Conservation (phyloP, 2,888 invertebrate species). For the Drosophila anomalata region DNA sequence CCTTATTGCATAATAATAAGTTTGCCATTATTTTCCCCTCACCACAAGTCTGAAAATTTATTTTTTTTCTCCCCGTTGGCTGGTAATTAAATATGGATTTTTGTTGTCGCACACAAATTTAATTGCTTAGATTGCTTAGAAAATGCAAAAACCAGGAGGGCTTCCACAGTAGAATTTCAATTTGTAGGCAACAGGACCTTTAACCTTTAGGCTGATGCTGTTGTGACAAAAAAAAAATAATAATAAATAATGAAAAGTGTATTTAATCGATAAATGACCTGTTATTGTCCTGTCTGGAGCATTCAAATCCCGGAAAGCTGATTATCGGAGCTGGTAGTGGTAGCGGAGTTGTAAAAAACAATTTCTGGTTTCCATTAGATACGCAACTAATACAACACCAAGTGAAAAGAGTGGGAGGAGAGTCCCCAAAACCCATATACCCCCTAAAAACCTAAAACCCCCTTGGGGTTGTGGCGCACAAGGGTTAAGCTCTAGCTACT, state of each 20-base stretch:
- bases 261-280: conserved; percentile 21
- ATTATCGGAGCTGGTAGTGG: neutral
- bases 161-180: neutral
- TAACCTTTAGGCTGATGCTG: conserved; percentile 29
- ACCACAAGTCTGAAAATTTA: too few species aligned
- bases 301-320: neutral
- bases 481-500: conserved; percentile 18
- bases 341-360: conserved; percentile 26
- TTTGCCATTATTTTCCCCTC: conserved; percentile 30
- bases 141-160: conserved; percentile 4
- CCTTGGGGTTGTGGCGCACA: conserved; percentile 22
- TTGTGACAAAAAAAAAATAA: neutral
- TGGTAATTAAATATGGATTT: conserved; percentile 55
- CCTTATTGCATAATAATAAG: conserved; percentile 59
- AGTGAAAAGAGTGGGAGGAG: too few species aligned
- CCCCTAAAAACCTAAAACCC: too few species aligned
- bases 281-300: neutral
- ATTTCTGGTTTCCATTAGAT: conserved; percentile 73
- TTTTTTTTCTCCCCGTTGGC: conserved; percentile 3
- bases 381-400: conserved; percentile 62
- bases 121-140: conserved; percentile 33
- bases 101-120: conserved; percentile 34
- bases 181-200: conserved; percentile 3
- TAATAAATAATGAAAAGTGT: neutral
- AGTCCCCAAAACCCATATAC: too few species aligned